These are phyloP conservation scores for Siniperca knerii DNA, from an alignment of 2,113 vertebrate genomes.

Conservation along the genomic window DNA sequence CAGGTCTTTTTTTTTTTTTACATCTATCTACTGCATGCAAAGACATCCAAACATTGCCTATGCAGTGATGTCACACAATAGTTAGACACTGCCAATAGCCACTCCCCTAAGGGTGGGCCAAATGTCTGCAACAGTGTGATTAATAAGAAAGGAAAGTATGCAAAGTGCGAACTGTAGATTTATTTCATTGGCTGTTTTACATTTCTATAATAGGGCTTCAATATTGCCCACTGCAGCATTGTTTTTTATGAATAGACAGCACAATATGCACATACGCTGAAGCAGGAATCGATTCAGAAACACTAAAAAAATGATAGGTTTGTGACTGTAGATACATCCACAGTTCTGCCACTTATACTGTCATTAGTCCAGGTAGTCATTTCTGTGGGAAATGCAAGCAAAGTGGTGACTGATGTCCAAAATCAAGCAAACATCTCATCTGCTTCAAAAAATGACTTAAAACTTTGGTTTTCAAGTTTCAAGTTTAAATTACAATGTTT, in stretches of 20 bases:
- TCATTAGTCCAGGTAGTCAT: background rate
- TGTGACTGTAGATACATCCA: background rate
- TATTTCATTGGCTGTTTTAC: constrained; percentile 10
- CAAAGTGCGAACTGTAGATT: background rate
- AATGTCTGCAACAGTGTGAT: background rate
- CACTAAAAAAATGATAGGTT: background rate
- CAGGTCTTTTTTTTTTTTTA: too few relatives aligned
- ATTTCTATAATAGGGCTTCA: constrained; percentile 1
- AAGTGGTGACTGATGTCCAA: background rate
- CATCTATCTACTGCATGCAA: background rate
- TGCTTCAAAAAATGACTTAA: background rate
- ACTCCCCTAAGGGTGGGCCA: background rate
- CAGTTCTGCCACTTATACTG: background rate
- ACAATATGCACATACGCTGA: background rate
- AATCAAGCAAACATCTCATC: background rate
- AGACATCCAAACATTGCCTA: background rate
- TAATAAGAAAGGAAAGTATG: constrained; percentile 4
- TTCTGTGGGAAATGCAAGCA: background rate
- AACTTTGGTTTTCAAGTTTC: background rate
- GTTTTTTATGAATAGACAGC: background rate
- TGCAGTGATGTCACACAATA: background rate
- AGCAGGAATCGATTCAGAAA: background rate
- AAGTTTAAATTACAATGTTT: background rate
- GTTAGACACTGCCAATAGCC: background rate
- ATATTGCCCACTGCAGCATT: background rate